Evolutionary conservation across 2,113 vertebrate genomes (phyloP), one percentile per base, ranked within the genome.

Genomic region (Syngnathus floridae): DNA sequence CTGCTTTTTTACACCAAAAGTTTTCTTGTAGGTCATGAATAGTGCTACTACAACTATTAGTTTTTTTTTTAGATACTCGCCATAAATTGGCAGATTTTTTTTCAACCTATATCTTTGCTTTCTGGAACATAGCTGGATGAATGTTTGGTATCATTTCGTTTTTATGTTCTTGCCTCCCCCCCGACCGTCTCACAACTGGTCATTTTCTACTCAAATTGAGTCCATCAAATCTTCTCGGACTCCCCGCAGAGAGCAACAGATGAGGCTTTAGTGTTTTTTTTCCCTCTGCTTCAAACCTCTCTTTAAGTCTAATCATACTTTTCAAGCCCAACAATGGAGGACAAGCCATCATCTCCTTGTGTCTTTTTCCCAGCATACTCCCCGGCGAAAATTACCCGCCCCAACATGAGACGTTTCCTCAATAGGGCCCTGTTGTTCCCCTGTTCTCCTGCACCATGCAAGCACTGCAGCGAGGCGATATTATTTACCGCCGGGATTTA

Each of bases 141-240:
- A 51, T 51, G 48, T 51, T 51, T 51, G 48, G n/a, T 6, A 51
- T n/a, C 7, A n/a, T n/a, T 49, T 51, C 4, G 10, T 51, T 51
- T 21, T n/a, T 10, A 21, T 51, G 7, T 51, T 21, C 8, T 49
- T 49, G 19, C 7, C 21, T 19, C 62, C 65, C 8, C 66, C 64
- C 62, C 71, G 78, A 85, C 79, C 81, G 79, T 77, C 77, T 75
- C 78, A 9, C 81, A 76, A 68, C 63, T 67, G 64, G 65, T 82
- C 77, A 85, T 86, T 84, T 85, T 82, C 80, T 77, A 85, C 81
- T 81, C 81, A 85, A 76, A 84, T 65, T 72, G 65, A 79, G 70
- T 80, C 74, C 77, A 85, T 80, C 76, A 85, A 81, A 85, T 76
- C 56, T 74, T 70, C 67, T 67, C 70, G 10, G 67, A 72, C 73